These are phyloP conservation scores for Gastrophysa polygoni DNA, from an alignment of 2,888 invertebrate species.

Conservation along the genomic window DNA sequence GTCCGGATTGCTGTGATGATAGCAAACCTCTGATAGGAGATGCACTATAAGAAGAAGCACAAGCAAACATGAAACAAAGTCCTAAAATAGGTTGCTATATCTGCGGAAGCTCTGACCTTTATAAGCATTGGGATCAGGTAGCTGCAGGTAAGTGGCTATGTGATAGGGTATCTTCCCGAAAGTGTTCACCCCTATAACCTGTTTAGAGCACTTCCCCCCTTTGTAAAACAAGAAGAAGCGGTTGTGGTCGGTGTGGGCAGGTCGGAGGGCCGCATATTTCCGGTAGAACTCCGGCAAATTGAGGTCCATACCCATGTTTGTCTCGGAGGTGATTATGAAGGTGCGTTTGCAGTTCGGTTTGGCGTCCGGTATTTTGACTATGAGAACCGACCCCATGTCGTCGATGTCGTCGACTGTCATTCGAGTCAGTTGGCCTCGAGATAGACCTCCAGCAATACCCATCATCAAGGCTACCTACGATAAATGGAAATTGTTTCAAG, in stretches of 20 bases:
- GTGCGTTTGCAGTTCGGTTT: constrained; percentile 12
- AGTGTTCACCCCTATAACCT: constrained; percentile 27
- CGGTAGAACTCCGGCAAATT: constrained; percentile 9
- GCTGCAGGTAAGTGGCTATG: constrained; percentile 29
- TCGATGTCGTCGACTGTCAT: constrained; percentile 33
- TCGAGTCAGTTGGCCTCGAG: constrained; percentile 26
- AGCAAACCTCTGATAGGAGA: too few species aligned
- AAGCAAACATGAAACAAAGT: background rate
- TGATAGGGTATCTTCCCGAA: constrained; percentile 25
- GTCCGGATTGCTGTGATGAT: too few species aligned
- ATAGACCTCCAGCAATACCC: constrained; percentile 1
- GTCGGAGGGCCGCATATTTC: constrained; percentile 7
- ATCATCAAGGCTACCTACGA: constrained; percentile 10
- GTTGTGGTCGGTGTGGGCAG: constrained; percentile 3
- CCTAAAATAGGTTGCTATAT: constrained; percentile 6
- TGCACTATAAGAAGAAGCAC: too few species aligned
- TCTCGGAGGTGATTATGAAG: constrained; percentile 7
- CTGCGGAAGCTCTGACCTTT: constrained; percentile 27
- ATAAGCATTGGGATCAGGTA: constrained; percentile 25
- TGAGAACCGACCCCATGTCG: constrained; percentile 18
- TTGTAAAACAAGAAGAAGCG: constrained; percentile 28
- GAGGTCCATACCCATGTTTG: constrained; percentile 1
- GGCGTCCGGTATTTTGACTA: constrained; percentile 26
- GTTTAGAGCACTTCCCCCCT: constrained; percentile 25
- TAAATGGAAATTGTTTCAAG: background rate